Evolutionary conservation across 2,113 vertebrate species (phyloP), one percentile per base, ranked within the genome.

Genomic region (Pelecanoides urinatrix): DNA sequence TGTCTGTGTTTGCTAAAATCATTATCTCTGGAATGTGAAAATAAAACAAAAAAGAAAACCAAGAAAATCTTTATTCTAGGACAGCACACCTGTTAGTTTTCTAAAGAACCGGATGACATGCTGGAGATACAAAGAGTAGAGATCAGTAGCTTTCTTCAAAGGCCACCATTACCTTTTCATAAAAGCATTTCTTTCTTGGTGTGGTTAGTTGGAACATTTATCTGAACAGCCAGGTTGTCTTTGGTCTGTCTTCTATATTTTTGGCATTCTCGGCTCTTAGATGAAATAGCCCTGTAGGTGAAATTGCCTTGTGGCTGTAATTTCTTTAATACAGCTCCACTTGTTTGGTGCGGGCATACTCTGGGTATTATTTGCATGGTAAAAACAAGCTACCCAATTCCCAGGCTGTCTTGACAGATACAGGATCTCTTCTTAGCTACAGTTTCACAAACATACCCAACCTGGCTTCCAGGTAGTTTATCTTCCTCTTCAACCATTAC

Each of bases 81-180:
- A 47, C 65, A 75, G 50, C 65, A 80, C 63, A 92, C 67, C 47
- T 93, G 90, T 74, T 94, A 19, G 30, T 68, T 94, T 91, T 89
- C 40, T 75, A 44, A 80, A 78, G 72, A 91, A 16, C 18, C 44
- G 59, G 45, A 42, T 86, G 88, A 73, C 32, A 17, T 34, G 15
- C n/a, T 85, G 13, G 49, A 91, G 86, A 85, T 62, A 66, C 32
- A 58, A 78, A 87, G 56, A 81, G 18, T n/a, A 72, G 86, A 92
- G 76, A 84, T 92, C 52, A 67, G 61, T 90, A 53, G 61, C 49
- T 87, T 81, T 91, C 95, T 91, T 95, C 90, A 97, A 96, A 96
- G 79, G 73, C 63, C 49, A 61, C 91, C 45, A 29, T 89, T 91
- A 72, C 79, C 15, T 81, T 84, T 95, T 74, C 91, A 91, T 95